Percentiles rank a stretch among this genome's conserved stretches.
Evolutionary conservation across 2,888 invertebrate species (phyloP).

Genomic region (Automeris io): DNA sequence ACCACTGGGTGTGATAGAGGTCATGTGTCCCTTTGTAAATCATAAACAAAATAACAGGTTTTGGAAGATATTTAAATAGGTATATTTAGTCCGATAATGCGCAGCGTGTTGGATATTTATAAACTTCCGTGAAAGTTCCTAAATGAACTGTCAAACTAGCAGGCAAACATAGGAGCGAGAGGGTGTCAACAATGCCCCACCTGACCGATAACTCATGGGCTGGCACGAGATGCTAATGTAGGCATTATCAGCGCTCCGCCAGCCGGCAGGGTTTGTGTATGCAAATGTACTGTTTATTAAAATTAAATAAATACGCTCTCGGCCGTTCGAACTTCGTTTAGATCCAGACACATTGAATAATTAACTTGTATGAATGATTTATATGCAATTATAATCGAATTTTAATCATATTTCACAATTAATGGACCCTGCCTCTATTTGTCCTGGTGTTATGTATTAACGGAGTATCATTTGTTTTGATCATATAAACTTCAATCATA

Average conservation of each 20-base stretch:
- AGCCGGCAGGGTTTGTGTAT: conserved; percentile 47
- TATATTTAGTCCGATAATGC: conserved; percentile 19
- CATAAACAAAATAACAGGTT: too few relatives aligned
- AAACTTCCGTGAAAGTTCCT: too few relatives aligned
- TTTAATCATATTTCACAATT: too few relatives aligned
- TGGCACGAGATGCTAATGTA: conserved; percentile 14
- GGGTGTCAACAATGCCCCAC: conserved; percentile 17
- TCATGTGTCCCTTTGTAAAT: too few relatives aligned
- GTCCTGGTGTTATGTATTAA: too few relatives aligned
- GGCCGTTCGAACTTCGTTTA: background rate
- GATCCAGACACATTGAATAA: background rate
- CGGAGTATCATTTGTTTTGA: too few relatives aligned
- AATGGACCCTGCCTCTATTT: too few relatives aligned
- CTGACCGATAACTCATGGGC: conserved; percentile 53
- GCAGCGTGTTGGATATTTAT: conserved; percentile 30
- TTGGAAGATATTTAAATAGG: too few relatives aligned
- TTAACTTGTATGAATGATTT: background rate
- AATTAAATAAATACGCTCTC: conserved; percentile 65
- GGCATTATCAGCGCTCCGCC: conserved; percentile 57
- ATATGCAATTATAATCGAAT: background rate
- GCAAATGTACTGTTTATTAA: conserved; percentile 66
- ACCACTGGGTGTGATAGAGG: too few relatives aligned
- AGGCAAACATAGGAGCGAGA: conserved; percentile 12
- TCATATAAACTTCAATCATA: too few relatives aligned
- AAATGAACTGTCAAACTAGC: conserved; percentile 19